Percentiles rank a stretch among this genome's conserved stretches.
phyloP scores from a whole-genome alignment of 2,797 vertebrate species.

The Ctenopoma kingsleyae region DNA sequence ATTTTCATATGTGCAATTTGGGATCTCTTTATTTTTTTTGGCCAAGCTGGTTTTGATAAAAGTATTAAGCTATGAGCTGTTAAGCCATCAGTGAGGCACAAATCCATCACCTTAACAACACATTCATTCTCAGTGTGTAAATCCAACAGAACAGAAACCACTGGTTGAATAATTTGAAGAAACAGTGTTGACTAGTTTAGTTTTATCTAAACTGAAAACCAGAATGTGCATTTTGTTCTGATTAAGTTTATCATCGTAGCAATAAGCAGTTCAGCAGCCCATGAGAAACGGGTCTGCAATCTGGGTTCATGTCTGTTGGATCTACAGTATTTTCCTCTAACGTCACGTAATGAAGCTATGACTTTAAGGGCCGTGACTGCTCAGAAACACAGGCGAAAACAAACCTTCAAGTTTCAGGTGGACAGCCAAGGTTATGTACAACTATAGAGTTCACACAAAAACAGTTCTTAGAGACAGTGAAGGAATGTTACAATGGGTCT shows the following conservation, averaged over 20 bases:
- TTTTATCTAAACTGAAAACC: constrained; percentile 11
- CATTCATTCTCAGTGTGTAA: constrained; percentile 43
- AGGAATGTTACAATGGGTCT: constrained; percentile 11
- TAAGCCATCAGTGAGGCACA: constrained; percentile 41
- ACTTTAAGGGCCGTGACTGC: constrained; percentile 3
- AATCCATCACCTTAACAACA: constrained; percentile 28
- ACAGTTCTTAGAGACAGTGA: constrained; percentile 14
- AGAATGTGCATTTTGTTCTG: not conserved
- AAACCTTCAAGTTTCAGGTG: constrained; percentile 63
- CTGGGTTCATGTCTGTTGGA: constrained; percentile 25
- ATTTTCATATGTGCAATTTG: constrained; percentile 6
- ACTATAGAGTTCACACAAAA: constrained; percentile 29
- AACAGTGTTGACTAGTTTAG: not conserved
- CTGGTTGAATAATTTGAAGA: not conserved
- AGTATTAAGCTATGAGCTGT: constrained; percentile 48
- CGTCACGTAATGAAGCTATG: constrained; percentile 14
- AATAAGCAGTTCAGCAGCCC: not conserved
- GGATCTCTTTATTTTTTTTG: constrained; percentile 13
- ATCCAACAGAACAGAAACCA: constrained; percentile 35
- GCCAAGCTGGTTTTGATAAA: constrained; percentile 53
- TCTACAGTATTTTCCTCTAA: not conserved
- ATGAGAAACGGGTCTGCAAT: not conserved
- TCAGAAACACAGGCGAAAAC: constrained; percentile 30
- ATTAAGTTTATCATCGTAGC: not conserved
- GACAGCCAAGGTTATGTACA: constrained; percentile 39